These are phyloP conservation scores for Cataglyphis altisquamis DNA, from an alignment of 2,888 invertebrate species.

Conservation along the genomic window DNA sequence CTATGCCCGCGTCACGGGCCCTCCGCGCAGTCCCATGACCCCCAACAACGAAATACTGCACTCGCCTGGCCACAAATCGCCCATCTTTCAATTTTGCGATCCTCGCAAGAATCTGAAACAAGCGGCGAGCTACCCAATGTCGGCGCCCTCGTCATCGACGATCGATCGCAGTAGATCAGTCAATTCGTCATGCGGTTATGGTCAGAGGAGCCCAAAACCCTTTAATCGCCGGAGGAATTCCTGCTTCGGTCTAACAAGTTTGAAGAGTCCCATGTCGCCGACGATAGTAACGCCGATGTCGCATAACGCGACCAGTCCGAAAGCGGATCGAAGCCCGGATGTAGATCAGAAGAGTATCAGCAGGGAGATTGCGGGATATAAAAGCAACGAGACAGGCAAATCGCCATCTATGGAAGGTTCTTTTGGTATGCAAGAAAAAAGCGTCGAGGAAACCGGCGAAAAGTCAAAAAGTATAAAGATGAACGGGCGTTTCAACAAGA, in stretches of 20 bases:
- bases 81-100: constrained; percentile 80
- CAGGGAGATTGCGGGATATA: constrained; percentile 38
- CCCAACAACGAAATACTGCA: constrained; percentile 61
- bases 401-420: constrained; percentile 55
- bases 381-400: constrained; percentile 37
- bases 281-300: constrained; percentile 72
- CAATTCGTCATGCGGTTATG: constrained; percentile 70
- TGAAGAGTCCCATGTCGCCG: constrained; percentile 79
- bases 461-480: constrained; percentile 57
- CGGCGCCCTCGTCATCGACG: constrained; percentile 70
- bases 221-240: constrained; percentile 77
- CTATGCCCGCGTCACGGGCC: constrained; percentile 44
- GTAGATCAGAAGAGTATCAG: constrained; percentile 32
- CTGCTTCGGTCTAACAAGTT: constrained; percentile 75
- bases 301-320: constrained; percentile 44
- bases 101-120: constrained; percentile 79
- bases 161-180: constrained; percentile 67
- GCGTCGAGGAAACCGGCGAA: constrained; percentile 36
- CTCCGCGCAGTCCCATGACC: constrained; percentile 69
- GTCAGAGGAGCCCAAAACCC: constrained; percentile 73
- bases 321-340: constrained; percentile 52
- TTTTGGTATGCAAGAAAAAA: constrained; percentile 43
- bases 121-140: constrained; percentile 80
- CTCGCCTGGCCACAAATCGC: constrained; percentile 68
- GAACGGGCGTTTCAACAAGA: constrained; percentile 78